Percentiles rank a stretch among this genome's conserved stretches.
Conservation (phyloP, 2,888 invertebrate species). For the Cheilosia vulpina region DNA sequence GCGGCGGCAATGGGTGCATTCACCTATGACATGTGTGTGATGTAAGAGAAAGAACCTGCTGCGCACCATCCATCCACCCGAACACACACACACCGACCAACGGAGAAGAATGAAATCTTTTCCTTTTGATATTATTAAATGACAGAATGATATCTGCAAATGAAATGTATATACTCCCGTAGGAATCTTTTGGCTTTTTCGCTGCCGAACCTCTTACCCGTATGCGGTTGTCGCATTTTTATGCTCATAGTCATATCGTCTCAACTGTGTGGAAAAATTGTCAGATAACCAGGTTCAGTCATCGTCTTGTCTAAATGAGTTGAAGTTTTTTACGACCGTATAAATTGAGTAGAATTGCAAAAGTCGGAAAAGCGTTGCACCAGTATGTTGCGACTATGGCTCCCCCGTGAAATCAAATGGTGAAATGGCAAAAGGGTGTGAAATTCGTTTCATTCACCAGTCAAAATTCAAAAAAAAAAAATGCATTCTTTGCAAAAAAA, state of each 20-base stretch:
- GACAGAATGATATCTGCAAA: slow-evolving; percentile 83
- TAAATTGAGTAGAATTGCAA: slow-evolving; percentile 65
- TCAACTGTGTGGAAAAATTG: slow-evolving; percentile 66
- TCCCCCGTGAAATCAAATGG: slow-evolving; percentile 13
- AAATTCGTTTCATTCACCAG: slow-evolving; percentile 32
- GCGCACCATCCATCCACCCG: neutral
- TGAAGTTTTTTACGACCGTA: slow-evolving; percentile 59
- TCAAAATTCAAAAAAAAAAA: slow-evolving; percentile 5
- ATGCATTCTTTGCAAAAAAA: neutral
- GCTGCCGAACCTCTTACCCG: slow-evolving; percentile 4
- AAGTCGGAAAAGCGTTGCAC: slow-evolving; percentile 62
- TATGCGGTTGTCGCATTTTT: slow-evolving; percentile 44
- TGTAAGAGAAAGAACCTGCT: slow-evolving; percentile 41
- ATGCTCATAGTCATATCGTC: slow-evolving; percentile 61
- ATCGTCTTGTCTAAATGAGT: slow-evolving; percentile 61
- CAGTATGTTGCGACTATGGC: slow-evolving; percentile 54
- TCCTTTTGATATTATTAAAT: slow-evolving; percentile 79
- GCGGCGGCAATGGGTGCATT: slow-evolving; percentile 81
- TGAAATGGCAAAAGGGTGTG: slow-evolving; percentile 59
- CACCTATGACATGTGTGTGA: slow-evolving; percentile 78
- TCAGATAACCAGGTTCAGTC: slow-evolving; percentile 64
- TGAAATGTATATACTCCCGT: slow-evolving; percentile 78
- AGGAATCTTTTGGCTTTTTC: slow-evolving; percentile 60
- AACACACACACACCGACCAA: neutral
- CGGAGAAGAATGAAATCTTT: slow-evolving; percentile 44